phyloP scores from a whole-genome alignment of 2,888 invertebrate genomes.

The Lepeophtheirus nordmannii region DNA sequence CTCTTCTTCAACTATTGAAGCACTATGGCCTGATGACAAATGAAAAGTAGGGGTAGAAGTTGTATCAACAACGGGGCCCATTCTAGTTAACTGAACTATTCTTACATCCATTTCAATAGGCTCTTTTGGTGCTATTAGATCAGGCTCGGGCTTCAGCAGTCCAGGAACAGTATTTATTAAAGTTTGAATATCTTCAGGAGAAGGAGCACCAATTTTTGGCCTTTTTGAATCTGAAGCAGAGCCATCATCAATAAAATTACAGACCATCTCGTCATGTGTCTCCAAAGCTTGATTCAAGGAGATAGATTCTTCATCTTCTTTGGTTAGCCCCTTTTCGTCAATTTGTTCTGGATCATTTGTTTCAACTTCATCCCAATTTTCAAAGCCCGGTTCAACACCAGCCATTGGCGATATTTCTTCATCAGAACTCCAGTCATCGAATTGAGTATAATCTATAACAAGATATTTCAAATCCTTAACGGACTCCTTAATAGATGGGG shows the following conservation, averaged over 20 bases:
- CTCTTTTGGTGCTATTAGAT: conserved; percentile 4
- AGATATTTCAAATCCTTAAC: conserved; percentile 54
- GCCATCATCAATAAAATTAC: too few species aligned
- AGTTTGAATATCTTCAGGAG: background rate
- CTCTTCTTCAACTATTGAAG: background rate
- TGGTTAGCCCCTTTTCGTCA: conserved; percentile 4
- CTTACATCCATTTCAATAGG: conserved; percentile 10
- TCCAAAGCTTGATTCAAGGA: too few species aligned
- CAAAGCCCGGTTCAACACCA: conserved; percentile 22
- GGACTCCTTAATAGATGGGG: conserved; percentile 38
- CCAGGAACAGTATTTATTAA: background rate
- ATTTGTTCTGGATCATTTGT: conserved; percentile 4
- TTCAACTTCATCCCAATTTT: conserved; percentile 15
- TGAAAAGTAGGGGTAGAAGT: background rate
- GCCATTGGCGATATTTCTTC: conserved; percentile 33
- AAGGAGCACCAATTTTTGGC: background rate
- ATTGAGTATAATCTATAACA: conserved; percentile 51
- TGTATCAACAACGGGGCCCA: background rate
- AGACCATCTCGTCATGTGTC: too few species aligned
- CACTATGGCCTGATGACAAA: background rate
- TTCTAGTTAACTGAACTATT: conserved; percentile 15
- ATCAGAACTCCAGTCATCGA: conserved; percentile 47
- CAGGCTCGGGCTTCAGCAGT: background rate
- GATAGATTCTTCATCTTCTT: background rate
- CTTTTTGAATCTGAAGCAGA: too few species aligned